Evolutionary conservation across 2,113 vertebrate genomes (phyloP), one percentile per base, ranked within the genome.

Genomic region (Malurus cyaneus): DNA sequence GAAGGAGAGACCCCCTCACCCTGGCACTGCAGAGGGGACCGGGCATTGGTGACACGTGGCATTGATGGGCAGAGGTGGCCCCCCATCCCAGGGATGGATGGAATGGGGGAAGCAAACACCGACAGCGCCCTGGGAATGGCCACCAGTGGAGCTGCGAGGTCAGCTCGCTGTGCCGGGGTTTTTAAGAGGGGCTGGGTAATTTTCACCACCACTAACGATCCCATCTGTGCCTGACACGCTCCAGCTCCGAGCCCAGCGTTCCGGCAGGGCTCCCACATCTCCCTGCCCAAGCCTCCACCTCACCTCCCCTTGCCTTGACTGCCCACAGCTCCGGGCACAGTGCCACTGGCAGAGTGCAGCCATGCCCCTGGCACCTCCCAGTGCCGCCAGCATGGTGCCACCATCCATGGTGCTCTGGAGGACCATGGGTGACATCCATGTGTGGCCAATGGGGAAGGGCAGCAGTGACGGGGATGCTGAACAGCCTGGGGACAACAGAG

Each of bases 161-260:
- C 67, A 19, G 50, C 47, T 96, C 84, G 77, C 94, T 65, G 83
- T 0, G 80, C 77, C 86, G 80, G 85, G 87, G 79, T 60, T 95
- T 95, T 91, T 54, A 87, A 85, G 79, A 92, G 91, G 92, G 78
- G 93, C 84, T 85, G 92, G 92, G 62, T 94, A 59, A 76, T 94
- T 94, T 94, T 92, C 80, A 85, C 85, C 93, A 85, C 53, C 82
- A 20, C 70, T 85, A 89, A 95, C 36, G 8, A 93, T 92, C 90
- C 92, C 90, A 91, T 91, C 89, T 89, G 90, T 62, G 85, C 61
- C 66, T 61, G 92, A 84, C 85, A 89, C 28, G 79, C 88, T 93
- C 89, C 96, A 85, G 94, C 89, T 92, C 92, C 39, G 2, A 76
- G 89, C 72, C 80, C 29, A 8, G 56, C 0, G 23, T 70, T 88